Base-by-base conservation (phyloP, 2,888 invertebrate genomes). In the Diogma glabrata region DNA sequence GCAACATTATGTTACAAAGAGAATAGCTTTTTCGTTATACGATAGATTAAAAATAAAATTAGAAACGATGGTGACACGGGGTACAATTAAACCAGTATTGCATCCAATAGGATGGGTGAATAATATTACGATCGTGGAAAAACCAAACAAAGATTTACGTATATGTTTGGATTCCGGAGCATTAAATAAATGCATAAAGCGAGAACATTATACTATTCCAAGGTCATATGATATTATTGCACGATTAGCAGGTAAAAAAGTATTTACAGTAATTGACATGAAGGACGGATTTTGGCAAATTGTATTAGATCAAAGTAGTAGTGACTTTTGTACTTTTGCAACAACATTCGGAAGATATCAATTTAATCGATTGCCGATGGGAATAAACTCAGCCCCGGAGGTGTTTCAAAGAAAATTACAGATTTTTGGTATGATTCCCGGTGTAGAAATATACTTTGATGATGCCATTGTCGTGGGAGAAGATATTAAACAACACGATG, bases 131-230 rank as follows among this genome's bases (percentile, higher is more conserved):
- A 54, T 58, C 16, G 56, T 59, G 3, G 58, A 58, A 47, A 58
- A 59, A 30, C 45, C 57, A 20, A 58, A 56, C 22, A 56, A 55
- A n/a, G 47, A 54, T 14, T 20, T 57, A 7, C 51, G 56, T n/a
- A 47, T 57, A 19, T 60, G 59, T 49, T 49, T 59, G 22, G 57
- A 60, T 53, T 57, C 57, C 47, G 59, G 55, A 19, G 56, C 59
- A 16, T 54, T 61, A 4, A 62, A 62, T 52, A 47, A 50, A 9
- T 56, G 55, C 16, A 60, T 63, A 47, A 54, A 58, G 45, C 46
- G 60, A 1, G 57, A 59, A 50, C 57, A 63, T 52, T 62, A 57
- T 53, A 50, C 56, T 16, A 60, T 63, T 54, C 58, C 61, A 28
- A 57, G 60, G 16, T 47, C 58, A 51, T 16, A n/a, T n/a, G n/a